Conservation (phyloP, 2,113 vertebrate genomes). For the Todiramphus saurophagus region DNA sequence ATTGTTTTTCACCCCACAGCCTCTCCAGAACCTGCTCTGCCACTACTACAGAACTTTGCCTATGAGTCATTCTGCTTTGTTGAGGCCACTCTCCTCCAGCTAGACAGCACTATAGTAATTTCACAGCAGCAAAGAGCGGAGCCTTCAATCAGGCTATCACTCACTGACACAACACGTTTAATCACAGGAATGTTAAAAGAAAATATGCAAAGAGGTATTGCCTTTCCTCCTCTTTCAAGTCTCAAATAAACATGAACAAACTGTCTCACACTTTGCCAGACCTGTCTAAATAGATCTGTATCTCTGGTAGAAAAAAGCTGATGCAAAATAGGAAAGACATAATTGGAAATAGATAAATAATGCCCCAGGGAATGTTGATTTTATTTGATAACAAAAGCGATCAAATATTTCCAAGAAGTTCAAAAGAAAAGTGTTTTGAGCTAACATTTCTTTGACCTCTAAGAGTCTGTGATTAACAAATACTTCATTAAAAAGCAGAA, state of each 20-base stretch:
- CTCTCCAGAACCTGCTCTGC: not conserved
- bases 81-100: not conserved
- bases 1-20: not conserved
- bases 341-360: slow-evolving; percentile 47
- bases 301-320: not conserved
- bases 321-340: slow-evolving; percentile 17
- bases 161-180: not conserved
- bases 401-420: slow-evolving; percentile 35
- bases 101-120: not conserved
- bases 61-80: not conserved
- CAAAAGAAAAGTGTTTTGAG: not conserved
- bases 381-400: not conserved
- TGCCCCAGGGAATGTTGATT: not conserved
- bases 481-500: slow-evolving; percentile 36
- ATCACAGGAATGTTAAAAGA: slow-evolving; percentile 39
- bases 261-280: not conserved
- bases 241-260: not conserved
- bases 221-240: slow-evolving; percentile 30
- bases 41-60: not conserved
- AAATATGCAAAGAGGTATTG: slow-evolving; percentile 21
- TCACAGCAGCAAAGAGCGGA: not conserved
- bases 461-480: slow-evolving; percentile 13
- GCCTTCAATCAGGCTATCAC: not conserved
- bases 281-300: slow-evolving; percentile 5
- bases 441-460: slow-evolving; percentile 24